Base-by-base conservation (phyloP, 2,797 vertebrate genomes). In the Thaleichthys pacificus region DNA sequence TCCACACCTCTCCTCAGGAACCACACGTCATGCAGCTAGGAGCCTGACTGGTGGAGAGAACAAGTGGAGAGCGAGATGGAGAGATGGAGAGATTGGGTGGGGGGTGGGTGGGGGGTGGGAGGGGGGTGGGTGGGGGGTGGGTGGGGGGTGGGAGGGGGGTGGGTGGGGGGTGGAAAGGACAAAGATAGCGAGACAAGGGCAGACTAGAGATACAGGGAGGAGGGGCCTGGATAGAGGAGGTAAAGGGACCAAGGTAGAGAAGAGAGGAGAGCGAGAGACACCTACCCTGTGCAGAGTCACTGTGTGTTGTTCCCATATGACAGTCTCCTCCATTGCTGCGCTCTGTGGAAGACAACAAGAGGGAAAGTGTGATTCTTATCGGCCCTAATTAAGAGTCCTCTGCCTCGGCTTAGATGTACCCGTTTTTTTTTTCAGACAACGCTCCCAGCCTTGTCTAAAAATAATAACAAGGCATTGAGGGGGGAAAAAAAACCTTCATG, bases 211-310 rank as follows among this genome's bases (percentile, higher is more conserved):
- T 47, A 70, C 42, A 66, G 1, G 64, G 61, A 70, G 69, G 49
- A 30, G 61, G 28, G 60, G 71, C 22, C 58, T 63, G 63, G 47
- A 1, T 28, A 54, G 35, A 65, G 8, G 49, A 74, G 68, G 19
- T 32, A 62, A 21, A 47, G 5, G n/a, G 54, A 69, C 42, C n/a
- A 5, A 14, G 66, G 9, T 24, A 72, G 22, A 68, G 30, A 35
- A 56, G 60, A 19, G 47, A 47, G 17, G 58, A 19, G 19, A 47
- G 68, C 70, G 28, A 17, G 14, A 35, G 58, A 67, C 5, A 26
- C 96, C 91, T 85, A 99, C 98, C 93, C 95, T 95, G 93, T 96
- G 95, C 89, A 96, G 94, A 64, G 94, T 96, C 84, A 96, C 95
- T 56, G 95, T 96, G 86, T 96, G 95, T 79, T 96, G 95, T 90